Evolutionary conservation across 1,140 invertebrate genomes (phyloP).

Genomic region (Goniozus legneri): DNA sequence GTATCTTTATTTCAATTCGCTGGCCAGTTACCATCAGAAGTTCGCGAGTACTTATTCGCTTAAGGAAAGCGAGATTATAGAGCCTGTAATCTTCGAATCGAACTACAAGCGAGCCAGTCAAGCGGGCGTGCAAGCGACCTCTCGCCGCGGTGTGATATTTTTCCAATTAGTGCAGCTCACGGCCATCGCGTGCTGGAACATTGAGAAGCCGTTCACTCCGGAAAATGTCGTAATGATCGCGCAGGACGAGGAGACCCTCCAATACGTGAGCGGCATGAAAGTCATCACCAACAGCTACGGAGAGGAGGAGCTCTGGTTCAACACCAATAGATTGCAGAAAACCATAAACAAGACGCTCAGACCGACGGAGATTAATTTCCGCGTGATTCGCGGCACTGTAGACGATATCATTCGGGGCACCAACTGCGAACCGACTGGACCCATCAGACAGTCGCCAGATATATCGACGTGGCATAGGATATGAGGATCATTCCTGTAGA

Average conservation of each 20-base stretch:
- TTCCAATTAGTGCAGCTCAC: slow-evolving; percentile 65
- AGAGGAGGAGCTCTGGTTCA: slow-evolving; percentile 50
- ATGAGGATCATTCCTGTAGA: too few relatives aligned
- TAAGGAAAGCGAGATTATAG: slow-evolving; percentile 32
- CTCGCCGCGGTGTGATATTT: slow-evolving; percentile 61
- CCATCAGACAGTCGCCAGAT: slow-evolving; percentile 25
- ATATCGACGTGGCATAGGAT: slow-evolving; percentile 35
- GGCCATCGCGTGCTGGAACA: slow-evolving; percentile 71
- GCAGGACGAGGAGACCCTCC: slow-evolving; percentile 57
- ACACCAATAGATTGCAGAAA: slow-evolving; percentile 50
- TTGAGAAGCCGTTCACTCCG: slow-evolving; percentile 58
- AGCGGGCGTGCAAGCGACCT: slow-evolving; percentile 49
- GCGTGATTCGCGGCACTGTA: slow-evolving; percentile 43
- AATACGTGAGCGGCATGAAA: slow-evolving; percentile 64
- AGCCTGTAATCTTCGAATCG: slow-evolving; percentile 46
- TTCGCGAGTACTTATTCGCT: slow-evolving; percentile 40
- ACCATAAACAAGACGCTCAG: slow-evolving; percentile 47
- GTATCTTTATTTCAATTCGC: slow-evolving; percentile 54
- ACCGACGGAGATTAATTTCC: slow-evolving; percentile 43
- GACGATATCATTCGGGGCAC: slow-evolving; percentile 48
- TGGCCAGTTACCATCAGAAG: slow-evolving; percentile 50
- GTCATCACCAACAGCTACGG: slow-evolving; percentile 39
- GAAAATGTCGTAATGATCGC: slow-evolving; percentile 60
- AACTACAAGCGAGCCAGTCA: slow-evolving; percentile 45
- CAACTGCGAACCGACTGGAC: slow-evolving; percentile 35